Conservation (phyloP, 2,113 vertebrate species). For the Sander lucioperca region DNA sequence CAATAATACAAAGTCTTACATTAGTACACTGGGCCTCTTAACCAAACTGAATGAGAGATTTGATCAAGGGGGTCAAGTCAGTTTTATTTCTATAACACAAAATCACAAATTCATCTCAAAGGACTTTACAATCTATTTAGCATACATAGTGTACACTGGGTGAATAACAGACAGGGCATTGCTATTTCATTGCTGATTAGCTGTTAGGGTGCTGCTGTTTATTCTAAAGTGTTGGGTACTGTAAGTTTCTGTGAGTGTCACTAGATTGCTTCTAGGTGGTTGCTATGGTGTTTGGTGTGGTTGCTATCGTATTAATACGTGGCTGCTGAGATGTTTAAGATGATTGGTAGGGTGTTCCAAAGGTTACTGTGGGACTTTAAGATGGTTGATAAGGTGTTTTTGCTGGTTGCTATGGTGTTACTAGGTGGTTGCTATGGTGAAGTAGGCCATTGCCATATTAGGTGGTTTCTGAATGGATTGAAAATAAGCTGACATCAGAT, state of each 20-base stretch:
- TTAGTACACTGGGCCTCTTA: neutral
- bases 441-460: no score
- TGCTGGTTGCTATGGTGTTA: no score
- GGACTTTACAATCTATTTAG: neutral
- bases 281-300: neutral
- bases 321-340: no score
- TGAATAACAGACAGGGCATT: neutral
- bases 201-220: neutral
- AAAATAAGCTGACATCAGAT: no score
- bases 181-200: neutral
- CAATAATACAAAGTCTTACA: neutral
- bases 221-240: neutral
- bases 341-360: no score
- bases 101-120: neutral
- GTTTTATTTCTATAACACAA: neutral
- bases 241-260: neutral
- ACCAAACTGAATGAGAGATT: neutral
- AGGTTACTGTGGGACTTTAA: no score
- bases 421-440: no score
- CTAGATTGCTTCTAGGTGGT: neutral
- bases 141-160: neutral
- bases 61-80: neutral
- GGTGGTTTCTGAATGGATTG: no score
- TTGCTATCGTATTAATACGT: neutral
- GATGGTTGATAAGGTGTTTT: no score